phyloP scores from a whole-genome alignment of 2,113 vertebrate genomes.

The Eulacestoma nigropectus region DNA sequence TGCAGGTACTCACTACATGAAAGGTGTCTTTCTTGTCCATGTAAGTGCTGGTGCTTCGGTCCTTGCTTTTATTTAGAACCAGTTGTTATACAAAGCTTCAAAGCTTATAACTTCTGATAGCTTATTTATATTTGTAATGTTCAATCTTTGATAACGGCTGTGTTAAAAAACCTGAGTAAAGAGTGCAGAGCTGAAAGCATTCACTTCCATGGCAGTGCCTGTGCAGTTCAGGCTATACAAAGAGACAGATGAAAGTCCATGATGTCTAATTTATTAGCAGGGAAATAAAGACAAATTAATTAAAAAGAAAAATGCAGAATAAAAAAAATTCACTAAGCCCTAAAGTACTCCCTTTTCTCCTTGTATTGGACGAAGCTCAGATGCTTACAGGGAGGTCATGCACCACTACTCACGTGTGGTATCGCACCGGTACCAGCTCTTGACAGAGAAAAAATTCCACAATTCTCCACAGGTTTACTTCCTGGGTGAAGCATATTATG shows the following conservation, averaged over 20 bases:
- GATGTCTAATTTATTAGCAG: neutral
- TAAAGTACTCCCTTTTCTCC: neutral
- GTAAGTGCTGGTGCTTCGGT: neutral
- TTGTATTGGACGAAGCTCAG: neutral
- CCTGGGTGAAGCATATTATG: neutral
- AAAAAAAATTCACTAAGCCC: neutral
- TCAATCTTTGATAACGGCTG: neutral
- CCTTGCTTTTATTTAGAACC: neutral
- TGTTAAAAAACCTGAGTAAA: neutral
- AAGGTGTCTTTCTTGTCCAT: constrained; percentile 38
- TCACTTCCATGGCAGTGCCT: neutral
- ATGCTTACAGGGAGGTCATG: neutral
- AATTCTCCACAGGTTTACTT: neutral
- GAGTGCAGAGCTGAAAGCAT: neutral
- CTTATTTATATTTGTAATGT: constrained; percentile 1
- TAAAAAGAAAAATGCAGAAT: neutral
- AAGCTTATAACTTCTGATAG: constrained; percentile 1
- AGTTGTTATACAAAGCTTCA: neutral
- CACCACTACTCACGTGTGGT: neutral
- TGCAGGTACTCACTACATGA: neutral
- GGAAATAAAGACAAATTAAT: neutral
- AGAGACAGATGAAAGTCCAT: neutral
- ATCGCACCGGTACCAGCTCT: neutral
- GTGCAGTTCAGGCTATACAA: neutral
- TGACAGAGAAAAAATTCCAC: neutral